Evolutionary conservation across 2,797 vertebrate species (phyloP), one percentile per base, ranked within the genome.

Genomic region (Sphaeramia orbicularis): DNA sequence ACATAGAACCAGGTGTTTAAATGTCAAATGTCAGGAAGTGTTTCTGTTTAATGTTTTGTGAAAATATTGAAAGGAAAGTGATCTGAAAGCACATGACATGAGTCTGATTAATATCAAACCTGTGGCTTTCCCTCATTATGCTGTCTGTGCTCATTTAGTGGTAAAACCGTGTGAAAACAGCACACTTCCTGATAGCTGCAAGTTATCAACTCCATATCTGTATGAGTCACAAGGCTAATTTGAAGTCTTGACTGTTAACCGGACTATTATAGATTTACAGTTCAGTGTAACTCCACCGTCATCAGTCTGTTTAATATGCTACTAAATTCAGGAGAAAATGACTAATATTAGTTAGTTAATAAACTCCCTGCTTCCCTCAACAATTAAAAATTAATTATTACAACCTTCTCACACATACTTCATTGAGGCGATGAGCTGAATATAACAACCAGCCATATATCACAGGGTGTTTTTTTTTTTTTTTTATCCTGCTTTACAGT

Each of bases 221-320:
- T 7, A n/a, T 83, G 83, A 89, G 58, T 87, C 89, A 88, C 80
- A 48, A 32, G 24, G 61, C 78, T 80, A 78, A 88, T 88, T 57
- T 81, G 32, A 78, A 71, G 68, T 77, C 65, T 50, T 74, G 69
- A 67, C 79, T 81, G 76, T 19, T 55, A 78, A 72, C 72, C 53
- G 80, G 76, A 71, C 74, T 63, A 65, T 84, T 75, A 69, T 65
- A 83, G 58, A 76, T 86, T 83, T 83, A 81, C 65, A 79, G 71
- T 54, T 65, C 52, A 55, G 38, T 12, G 38, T 19, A 38, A 57
- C 75, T 60, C 65, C 57, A 47, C 45, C 45, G 66, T 24, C 60
- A 70, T 74, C 78, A 74, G 69, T 80, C 74, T 76, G 65, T 48
- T 65, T 66, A 38, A 64, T 43, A 72, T 2, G 8, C 48, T 7